These are phyloP conservation scores for Drosophila setifemur DNA, from an alignment of 1,140 invertebrate genomes.

Conservation along the genomic window DNA sequence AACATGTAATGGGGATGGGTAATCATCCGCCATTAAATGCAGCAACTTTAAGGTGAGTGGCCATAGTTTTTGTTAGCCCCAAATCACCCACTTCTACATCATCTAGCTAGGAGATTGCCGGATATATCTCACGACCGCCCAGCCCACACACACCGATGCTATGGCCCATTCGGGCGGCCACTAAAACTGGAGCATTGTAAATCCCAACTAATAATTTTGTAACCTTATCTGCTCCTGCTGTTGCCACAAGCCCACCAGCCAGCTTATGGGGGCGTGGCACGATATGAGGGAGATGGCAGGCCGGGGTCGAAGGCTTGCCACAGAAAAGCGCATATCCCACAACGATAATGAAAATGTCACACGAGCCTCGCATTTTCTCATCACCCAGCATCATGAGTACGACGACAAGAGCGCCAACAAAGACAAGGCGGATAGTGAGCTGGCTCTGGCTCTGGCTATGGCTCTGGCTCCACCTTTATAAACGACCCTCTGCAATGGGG, in stretches of 20 bases:
- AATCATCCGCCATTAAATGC: conserved; percentile 34
- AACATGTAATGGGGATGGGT: conserved; percentile 29
- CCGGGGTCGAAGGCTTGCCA: conserved; percentile 26
- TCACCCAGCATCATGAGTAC: conserved; percentile 62
- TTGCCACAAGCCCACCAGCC: conserved; percentile 46
- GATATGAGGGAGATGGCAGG: not conserved
- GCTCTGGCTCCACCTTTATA: conserved; percentile 54
- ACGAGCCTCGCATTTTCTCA: conserved; percentile 81
- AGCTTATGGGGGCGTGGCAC: not conserved
- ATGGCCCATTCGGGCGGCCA: conserved; percentile 13
- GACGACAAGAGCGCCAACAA: conserved; percentile 29
- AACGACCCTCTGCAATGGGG: conserved; percentile 44
- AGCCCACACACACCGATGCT: not conserved
- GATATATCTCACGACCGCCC: conserved; percentile 32
- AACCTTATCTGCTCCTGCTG: conserved; percentile 74
- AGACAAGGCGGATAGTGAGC: conserved; percentile 12
- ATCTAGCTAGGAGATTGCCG: conserved; percentile 29
- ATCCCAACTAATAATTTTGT: conserved; percentile 81
- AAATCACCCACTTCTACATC: not conserved
- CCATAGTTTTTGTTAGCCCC: no score
- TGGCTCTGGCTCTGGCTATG: no score
- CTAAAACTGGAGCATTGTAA: conserved; percentile 74
- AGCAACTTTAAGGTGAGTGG: no score
- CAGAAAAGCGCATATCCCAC: conserved; percentile 75
- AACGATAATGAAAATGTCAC: conserved; percentile 81